Evolutionary conservation across 2,888 invertebrate genomes (phyloP).

Genomic region (Hanleya hanleyi): DNA sequence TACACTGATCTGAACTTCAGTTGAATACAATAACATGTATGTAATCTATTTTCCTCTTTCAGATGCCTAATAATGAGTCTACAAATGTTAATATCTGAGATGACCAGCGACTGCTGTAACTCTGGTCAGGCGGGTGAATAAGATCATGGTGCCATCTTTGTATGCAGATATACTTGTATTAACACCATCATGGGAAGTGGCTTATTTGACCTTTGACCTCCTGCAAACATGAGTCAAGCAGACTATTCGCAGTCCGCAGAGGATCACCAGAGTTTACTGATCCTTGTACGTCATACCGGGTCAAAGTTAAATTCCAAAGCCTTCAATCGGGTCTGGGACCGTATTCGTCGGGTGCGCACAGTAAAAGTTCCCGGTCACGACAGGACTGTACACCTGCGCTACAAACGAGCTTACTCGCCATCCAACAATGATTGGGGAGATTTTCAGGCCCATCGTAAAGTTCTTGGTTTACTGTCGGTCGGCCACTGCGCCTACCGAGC

Average conservation of each 20-base stretch:
- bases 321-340: conserved; percentile 85
- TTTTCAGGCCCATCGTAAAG: conserved; percentile 87
- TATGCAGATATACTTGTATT: no score
- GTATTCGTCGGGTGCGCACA: conserved; percentile 84
- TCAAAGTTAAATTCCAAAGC: conserved; percentile 76
- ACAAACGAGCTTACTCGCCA: conserved; percentile 91
- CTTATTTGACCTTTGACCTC: no score
- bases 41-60: no score
- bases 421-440: conserved; percentile 99
- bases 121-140: no score
- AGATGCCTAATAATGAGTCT: no score
- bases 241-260: conserved; percentile 95
- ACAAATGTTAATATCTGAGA: no score
- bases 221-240: conserved; percentile 97
- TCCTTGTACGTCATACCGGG: conserved; percentile 91
- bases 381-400: conserved; percentile 87
- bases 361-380: conserved; percentile 87
- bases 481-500: conserved; percentile 65
- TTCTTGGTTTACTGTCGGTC: conserved; percentile 90
- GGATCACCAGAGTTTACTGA: conserved; percentile 91
- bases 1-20: no score
- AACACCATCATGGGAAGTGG: no score
- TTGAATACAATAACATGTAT: no score
- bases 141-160: no score
- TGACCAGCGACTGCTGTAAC: no score